A percentile compares a stretch with the other conserved stretches of the same genome.
Evolutionary conservation across 2,888 invertebrate genomes (phyloP).

Genomic region (Phrixothrix hirtus): DNA sequence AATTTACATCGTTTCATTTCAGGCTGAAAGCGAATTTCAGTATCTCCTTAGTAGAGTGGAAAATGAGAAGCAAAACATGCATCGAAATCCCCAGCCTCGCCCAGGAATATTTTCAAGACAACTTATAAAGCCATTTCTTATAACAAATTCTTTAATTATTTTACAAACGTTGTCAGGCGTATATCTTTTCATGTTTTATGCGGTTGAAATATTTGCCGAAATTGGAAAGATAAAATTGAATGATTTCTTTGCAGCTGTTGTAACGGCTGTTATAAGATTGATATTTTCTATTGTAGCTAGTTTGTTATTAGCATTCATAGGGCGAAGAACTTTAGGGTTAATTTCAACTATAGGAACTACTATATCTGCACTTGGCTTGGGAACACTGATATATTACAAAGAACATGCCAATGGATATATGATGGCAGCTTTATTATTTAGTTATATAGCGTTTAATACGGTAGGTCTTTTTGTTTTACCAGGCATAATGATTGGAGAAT

Average conservation of each 20-base stretch:
- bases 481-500: slow-evolving; percentile 75
- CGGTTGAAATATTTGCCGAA: slow-evolving; percentile 70
- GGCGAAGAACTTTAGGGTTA: slow-evolving; percentile 68
- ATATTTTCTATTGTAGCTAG: slow-evolving; percentile 68
- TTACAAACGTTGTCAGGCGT: slow-evolving; percentile 76
- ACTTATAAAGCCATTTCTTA: slow-evolving; percentile 71
- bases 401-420: slow-evolving; percentile 51
- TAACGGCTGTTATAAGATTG: slow-evolving; percentile 69
- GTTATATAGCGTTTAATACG: slow-evolving; percentile 75
- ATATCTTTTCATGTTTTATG: slow-evolving; percentile 79
- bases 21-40: slow-evolving; percentile 67
- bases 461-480: slow-evolving; percentile 74
- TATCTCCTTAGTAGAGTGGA: slow-evolving; percentile 64
- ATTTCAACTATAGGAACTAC: slow-evolving; percentile 71
- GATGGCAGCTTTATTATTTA: slow-evolving; percentile 60
- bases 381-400: slow-evolving; percentile 56
- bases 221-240: slow-evolving; percentile 57
- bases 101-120: slow-evolving; percentile 60
- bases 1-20: no score
- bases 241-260: slow-evolving; percentile 65
- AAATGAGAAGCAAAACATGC: slow-evolving; percentile 56
- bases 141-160: slow-evolving; percentile 73
- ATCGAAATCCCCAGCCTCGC: slow-evolving; percentile 49
- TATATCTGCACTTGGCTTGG: slow-evolving; percentile 64
- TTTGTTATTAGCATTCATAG: slow-evolving; percentile 65